phyloP scores from a whole-genome alignment of 2,888 invertebrate species.

The Amphipoea lucens region DNA sequence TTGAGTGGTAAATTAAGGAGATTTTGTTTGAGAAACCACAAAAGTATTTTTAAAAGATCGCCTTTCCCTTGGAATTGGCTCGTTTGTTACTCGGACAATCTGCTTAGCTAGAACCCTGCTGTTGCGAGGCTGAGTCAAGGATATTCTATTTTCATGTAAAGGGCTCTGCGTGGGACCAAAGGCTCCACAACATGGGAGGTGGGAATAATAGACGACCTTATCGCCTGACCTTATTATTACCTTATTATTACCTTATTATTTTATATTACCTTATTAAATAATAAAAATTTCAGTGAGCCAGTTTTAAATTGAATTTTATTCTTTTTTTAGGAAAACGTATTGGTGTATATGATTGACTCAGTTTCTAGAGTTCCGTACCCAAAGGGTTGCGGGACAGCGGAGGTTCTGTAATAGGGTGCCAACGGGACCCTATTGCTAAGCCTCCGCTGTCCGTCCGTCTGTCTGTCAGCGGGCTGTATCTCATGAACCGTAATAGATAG shows the following conservation, averaged over 20 bases:
- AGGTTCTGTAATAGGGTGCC: not conserved
- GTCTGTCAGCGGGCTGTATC: not conserved
- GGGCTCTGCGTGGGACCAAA: constrained; percentile 47
- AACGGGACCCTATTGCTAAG: not conserved
- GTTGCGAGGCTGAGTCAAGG: constrained; percentile 52
- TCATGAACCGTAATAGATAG: not conserved
- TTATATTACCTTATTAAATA: no score
- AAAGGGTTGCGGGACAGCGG: not conserved
- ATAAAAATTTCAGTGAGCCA: constrained; percentile 15
- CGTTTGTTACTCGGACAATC: constrained; percentile 76
- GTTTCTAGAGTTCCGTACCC: no score
- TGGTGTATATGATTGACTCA: not conserved
- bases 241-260: no score
- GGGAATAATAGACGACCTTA: constrained; percentile 53
- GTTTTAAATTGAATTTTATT: constrained; percentile 18
- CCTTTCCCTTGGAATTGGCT: constrained; percentile 72
- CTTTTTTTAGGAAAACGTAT: not conserved
- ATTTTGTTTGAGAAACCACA: constrained; percentile 59
- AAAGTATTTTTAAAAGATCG: constrained; percentile 70
- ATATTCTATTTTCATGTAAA: constrained; percentile 68
- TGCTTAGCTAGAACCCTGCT: constrained; percentile 63
- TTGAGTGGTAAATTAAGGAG: constrained; percentile 63
- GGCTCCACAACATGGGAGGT: constrained; percentile 42
- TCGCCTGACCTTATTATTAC: not conserved
- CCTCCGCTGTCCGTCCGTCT: not conserved